Base-by-base conservation (phyloP, 1,140 invertebrate species). In the Lordiphosa clarofinis region DNA sequence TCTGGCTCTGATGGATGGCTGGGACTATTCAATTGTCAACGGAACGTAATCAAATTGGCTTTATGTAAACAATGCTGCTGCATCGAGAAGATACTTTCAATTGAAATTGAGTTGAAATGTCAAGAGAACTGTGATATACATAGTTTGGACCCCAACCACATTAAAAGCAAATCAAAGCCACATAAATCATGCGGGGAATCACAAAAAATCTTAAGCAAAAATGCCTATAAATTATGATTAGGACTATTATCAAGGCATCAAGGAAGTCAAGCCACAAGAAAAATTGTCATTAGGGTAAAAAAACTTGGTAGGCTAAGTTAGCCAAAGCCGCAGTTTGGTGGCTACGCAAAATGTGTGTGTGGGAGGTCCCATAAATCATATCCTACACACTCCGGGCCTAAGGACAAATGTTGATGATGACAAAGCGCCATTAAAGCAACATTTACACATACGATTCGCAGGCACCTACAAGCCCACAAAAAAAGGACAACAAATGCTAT, bases 331-430 rank as follows among this genome's bases (percentile, higher is more conserved):
- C 40, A 70, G 31, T 37, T 40, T 54, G 12, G 21, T 39, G 38
- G 31, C 40, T 37, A 72, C 55, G 57, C 61, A 53, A 47, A 49
- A 65, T 37, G 57, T 70, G 66, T 42, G 56, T 60, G 63, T 15
- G 56, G 68, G 50, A 13, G 56, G 40, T 39, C 48, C 68, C 76
- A n/a, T 82, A 84, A 82, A 82, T 82, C 76, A 82, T 82, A 76
- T 84, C 56, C 63, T 59, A 48, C 28, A 31, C 28, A 31, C 28
- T 31, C n/a, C 82, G 66, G 61, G 75, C 71, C 57, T 69, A 66
- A 78, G 78, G 78, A 82, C 78, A 82, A 82, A 82, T 82, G 78
- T 82, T 82, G 78, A 82, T 82, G 78, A 82, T 82, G 78, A 82
- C 78, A 82, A 82, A 82, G 78, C 68, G 78, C 78, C 78, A 82